These are phyloP conservation scores for Trichosurus vulpecula DNA, from an alignment of 2,797 vertebrate species.

Conservation along the genomic window DNA sequence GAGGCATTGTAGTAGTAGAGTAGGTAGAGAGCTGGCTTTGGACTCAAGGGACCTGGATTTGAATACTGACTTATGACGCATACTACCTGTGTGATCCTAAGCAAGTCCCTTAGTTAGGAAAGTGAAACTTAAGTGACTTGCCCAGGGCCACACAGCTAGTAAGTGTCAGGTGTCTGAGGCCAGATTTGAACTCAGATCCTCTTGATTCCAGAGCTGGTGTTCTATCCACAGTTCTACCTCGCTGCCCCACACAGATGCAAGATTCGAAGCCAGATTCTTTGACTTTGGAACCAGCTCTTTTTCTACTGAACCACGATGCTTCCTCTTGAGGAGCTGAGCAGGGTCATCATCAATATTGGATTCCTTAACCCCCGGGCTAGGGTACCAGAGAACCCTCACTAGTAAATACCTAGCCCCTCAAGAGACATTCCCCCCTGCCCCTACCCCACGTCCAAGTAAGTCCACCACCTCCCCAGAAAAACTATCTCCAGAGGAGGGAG, in stretches of 20 bases:
- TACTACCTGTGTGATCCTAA: not conserved
- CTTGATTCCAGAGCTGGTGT: not conserved
- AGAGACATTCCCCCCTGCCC: not conserved
- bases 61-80: not conserved
- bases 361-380: not conserved
- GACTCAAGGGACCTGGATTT: not conserved
- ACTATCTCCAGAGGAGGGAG: not conserved
- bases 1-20: not conserved
- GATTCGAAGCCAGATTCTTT: not conserved
- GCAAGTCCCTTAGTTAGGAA: not conserved
- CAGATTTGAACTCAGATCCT: not conserved
- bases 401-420: not conserved
- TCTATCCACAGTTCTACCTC: not conserved
- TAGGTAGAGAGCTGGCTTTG: not conserved
- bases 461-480: not conserved
- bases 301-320: not conserved
- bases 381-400: not conserved
- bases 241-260: not conserved
- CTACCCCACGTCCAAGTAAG: not conserved
- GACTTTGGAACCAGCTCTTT: not conserved
- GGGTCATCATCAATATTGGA: not conserved
- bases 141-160: not conserved
- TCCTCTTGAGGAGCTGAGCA: not conserved
- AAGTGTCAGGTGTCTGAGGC: not conserved
- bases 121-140: not conserved